Evolutionary conservation across 2,113 vertebrate genomes (phyloP).

Genomic region (Pao palembangensis): DNA sequence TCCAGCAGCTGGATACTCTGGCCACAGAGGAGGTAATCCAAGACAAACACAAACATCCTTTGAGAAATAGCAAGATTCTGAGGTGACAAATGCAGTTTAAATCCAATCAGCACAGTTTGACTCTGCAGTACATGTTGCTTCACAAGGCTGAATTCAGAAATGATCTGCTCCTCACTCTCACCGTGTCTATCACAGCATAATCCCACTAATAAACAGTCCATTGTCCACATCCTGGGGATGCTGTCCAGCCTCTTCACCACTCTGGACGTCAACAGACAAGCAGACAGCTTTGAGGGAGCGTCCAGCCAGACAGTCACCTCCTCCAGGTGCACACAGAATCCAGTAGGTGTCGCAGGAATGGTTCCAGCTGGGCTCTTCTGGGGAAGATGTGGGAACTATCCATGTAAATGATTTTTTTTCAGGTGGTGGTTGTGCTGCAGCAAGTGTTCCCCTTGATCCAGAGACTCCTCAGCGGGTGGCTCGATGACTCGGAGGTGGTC

Average conservation of each 20-base stretch:
- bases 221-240: conserved; percentile 91
- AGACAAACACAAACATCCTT: neutral
- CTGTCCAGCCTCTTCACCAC: conserved; percentile 94
- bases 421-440: conserved; percentile 94
- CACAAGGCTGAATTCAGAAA: too few species aligned
- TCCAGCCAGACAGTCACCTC: conserved; percentile 72
- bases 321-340: conserved; percentile 80
- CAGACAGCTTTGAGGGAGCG: conserved; percentile 79
- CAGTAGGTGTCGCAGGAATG: conserved; percentile 76
- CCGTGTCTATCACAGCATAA: conserved; percentile 76
- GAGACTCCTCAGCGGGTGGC: conserved; percentile 92
- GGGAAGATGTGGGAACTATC: neutral
- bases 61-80: neutral
- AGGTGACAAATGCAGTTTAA: neutral
- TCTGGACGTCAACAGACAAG: conserved; percentile 84
- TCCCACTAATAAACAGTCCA: conserved; percentile 84
- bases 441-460: conserved; percentile 93
- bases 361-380: too few species aligned
- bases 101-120: too few species aligned
- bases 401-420: neutral
- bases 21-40: conserved; percentile 82
- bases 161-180: neutral
- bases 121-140: too few species aligned
- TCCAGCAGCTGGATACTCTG: conserved; percentile 90
- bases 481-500: conserved; percentile 91